Base-by-base conservation (phyloP, 2,797 vertebrate species). In the Xenopus petersii region DNA sequence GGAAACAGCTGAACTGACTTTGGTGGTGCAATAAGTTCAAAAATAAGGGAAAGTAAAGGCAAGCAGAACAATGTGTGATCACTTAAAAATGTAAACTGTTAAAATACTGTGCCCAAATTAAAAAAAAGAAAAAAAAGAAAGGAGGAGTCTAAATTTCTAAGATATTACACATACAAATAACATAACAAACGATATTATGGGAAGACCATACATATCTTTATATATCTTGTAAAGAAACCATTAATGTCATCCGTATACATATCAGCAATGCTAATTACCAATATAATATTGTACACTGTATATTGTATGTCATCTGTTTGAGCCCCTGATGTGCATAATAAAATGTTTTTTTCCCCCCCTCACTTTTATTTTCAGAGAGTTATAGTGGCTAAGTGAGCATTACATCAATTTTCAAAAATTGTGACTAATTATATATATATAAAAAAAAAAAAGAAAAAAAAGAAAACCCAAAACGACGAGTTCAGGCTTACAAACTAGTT, bases 401-500 rank as follows among this genome's bases (percentile, higher is more conserved):
- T 60, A 67, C 30, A 68, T 36, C 65, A 69, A 64, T 55, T 42
- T 36, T 15, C 49, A 12, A 51, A 51, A 75, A 75, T 30, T 7
- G 62, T 49, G 60, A 73, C 48, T 51, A 30, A 2, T 30, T 30
- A 30, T 30, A 30, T 30, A 30, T 30, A 30, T 30, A 30, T 30
- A 30, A 1, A 30, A 15, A 71, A 62, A 55, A 51, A 55, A 64
- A 47, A 46, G 42, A 64, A 55, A 55, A 2, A 3, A 2, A 13
- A 49, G 10, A 55, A 2, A 30, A 47, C 26, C 21, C 80, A 81
- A 87, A 81, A 21, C 21, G 21, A 21, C 84, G 80, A 80, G 87
- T 85, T 85, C 47, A 77, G 83, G 82, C 81, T 83, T 77, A 83
- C 77, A 75, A 84, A 86, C 74, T 83, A 8, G 2, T 78, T 82